A percentile compares a stretch with the other conserved stretches of the same genome.
These are phyloP conservation scores for Chironomus tepperi DNA, from an alignment of 1,140 invertebrate species.

Conservation along the genomic window DNA sequence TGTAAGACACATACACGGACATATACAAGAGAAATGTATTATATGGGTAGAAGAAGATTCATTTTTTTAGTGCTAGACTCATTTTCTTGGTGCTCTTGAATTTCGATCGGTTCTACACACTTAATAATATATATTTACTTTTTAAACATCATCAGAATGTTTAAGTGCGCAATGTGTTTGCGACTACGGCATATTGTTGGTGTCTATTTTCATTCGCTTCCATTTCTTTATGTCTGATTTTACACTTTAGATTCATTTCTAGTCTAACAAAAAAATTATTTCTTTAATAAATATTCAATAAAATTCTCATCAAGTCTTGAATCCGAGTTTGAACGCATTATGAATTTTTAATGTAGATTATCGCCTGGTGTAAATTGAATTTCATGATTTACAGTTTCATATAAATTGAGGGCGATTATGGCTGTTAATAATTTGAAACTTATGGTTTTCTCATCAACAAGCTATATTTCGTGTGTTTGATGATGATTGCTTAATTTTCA, in stretches of 20 bases:
- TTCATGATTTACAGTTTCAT: conserved; percentile 14
- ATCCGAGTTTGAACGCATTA: neutral
- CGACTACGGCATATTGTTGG: neutral
- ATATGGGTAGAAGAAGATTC: neutral
- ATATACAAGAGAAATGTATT: neutral
- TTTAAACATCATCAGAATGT: neutral
- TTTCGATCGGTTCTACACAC: neutral
- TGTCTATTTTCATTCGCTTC: neutral
- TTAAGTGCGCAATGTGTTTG: conserved; percentile 7
- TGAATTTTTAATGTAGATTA: neutral
- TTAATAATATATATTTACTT: conserved; percentile 10
- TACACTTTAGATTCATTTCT: no score
- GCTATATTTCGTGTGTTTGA: no score
- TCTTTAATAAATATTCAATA: neutral
- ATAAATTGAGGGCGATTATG: conserved; percentile 1
- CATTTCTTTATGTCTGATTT: no score
- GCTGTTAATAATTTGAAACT: neutral
- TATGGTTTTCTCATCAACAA: no score
- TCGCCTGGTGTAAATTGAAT: neutral
- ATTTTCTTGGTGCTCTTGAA: neutral
- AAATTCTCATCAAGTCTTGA: neutral
- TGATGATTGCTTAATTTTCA: no score
- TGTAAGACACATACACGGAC: neutral
- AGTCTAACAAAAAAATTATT: no score
- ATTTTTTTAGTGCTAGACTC: neutral